phyloP scores from a whole-genome alignment of 2,797 vertebrate genomes.

The Pseudochromis fuscus region DNA sequence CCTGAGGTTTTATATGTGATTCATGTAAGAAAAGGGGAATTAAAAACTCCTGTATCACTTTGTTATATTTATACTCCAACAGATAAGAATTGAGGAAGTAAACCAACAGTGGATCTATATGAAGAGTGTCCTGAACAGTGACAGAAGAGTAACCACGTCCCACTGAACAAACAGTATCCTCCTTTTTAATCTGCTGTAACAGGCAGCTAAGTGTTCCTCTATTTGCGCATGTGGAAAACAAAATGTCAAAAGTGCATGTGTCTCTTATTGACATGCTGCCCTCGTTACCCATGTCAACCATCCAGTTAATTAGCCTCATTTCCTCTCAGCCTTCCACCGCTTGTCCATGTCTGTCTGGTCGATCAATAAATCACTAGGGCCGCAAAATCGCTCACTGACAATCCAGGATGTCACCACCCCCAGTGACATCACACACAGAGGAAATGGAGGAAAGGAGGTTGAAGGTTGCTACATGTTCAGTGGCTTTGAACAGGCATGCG shows the following conservation, averaged over 20 bases:
- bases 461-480: slow-evolving; percentile 43
- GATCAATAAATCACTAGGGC: slow-evolving; percentile 61
- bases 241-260: not conserved
- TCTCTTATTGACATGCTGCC: slow-evolving; percentile 24
- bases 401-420: slow-evolving; percentile 53
- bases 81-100: slow-evolving; percentile 28
- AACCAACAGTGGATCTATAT: slow-evolving; percentile 12
- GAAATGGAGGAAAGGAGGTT: slow-evolving; percentile 38
- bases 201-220: not conserved
- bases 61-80: slow-evolving; percentile 27
- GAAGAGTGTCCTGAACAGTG: slow-evolving; percentile 5
- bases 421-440: slow-evolving; percentile 60
- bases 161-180: slow-evolving; percentile 14
- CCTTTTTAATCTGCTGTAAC: slow-evolving; percentile 16
- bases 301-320: slow-evolving; percentile 67
- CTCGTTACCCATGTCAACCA: slow-evolving; percentile 12
- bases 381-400: slow-evolving; percentile 36
- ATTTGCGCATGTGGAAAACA: not conserved
- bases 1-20: not conserved
- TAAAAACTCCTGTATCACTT: slow-evolving; percentile 7
- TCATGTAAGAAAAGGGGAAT: slow-evolving; percentile 16
- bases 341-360: slow-evolving; percentile 27
- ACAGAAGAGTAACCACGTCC: slow-evolving; percentile 16
- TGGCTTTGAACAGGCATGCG: slow-evolving; percentile 13
- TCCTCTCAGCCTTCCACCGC: slow-evolving; percentile 46